Percentiles rank a stretch among this genome's conserved stretches.
Evolutionary conservation across 1,140 invertebrate genomes (phyloP).

Genomic region (Brachionus angularis): DNA sequence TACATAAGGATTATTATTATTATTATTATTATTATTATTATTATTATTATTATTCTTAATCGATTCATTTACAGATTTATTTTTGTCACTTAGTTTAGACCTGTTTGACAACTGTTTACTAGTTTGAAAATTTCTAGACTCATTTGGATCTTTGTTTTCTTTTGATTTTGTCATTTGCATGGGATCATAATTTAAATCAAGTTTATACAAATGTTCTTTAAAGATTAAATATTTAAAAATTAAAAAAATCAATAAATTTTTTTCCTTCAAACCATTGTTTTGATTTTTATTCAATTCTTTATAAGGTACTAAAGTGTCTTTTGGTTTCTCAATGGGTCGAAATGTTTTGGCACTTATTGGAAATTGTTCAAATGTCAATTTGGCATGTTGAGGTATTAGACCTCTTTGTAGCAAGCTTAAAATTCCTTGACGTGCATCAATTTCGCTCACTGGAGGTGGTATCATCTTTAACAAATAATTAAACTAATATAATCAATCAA

Average conservation of each 20-base stretch:
- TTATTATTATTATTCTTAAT: neutral
- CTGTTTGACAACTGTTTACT: neutral
- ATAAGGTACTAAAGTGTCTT: constrained; percentile 50
- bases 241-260: too few species aligned
- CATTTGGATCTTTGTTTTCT: constrained; percentile 3
- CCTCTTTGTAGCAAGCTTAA: constrained; percentile 55
- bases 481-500: neutral
- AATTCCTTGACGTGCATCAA: constrained; percentile 56
- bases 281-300: constrained; percentile 47
- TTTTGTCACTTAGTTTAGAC: neutral
- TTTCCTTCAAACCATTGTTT: constrained; percentile 45
- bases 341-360: constrained; percentile 47
- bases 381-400: constrained; percentile 55
- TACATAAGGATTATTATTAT: neutral
- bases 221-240: neutral
- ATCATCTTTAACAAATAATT: constrained; percentile 48
- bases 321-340: constrained; percentile 48
- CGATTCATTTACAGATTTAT: neutral
- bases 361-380: constrained; percentile 56
- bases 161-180: neutral
- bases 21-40: neutral
- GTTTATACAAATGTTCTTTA: constrained; percentile 7
- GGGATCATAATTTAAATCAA: neutral
- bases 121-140: too few species aligned
- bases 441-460: constrained; percentile 54